These are phyloP conservation scores for Procavia capensis DNA, from an alignment of 2,113 vertebrate species.

Conservation along the genomic window DNA sequence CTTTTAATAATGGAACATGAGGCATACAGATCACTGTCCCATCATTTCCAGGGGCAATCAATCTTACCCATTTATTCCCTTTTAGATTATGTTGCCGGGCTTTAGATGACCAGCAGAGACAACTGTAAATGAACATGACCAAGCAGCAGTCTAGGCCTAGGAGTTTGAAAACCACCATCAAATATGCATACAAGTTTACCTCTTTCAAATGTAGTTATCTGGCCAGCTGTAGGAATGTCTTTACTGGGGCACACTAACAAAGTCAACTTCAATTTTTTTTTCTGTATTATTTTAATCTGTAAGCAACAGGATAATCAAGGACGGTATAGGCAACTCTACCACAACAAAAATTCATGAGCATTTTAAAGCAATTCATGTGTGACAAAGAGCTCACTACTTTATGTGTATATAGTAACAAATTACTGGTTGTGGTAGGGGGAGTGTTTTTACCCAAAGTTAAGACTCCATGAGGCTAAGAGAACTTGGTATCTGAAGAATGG, in stretches of 20 bases:
- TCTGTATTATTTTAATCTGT: conserved; percentile 6
- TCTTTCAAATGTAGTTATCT: background rate
- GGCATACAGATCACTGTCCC: background rate
- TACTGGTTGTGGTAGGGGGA: background rate
- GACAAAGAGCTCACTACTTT: background rate
- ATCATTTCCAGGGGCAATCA: background rate
- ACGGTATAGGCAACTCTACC: background rate
- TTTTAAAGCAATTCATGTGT: conserved; percentile 3
- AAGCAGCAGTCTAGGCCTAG: background rate
- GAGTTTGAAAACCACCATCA: background rate
- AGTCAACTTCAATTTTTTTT: background rate
- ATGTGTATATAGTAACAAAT: conserved; percentile 5
- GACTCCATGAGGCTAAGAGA: background rate
- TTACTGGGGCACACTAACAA: background rate
- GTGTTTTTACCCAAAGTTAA: background rate
- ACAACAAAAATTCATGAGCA: background rate
- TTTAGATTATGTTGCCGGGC: background rate
- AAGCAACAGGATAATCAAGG: conserved; percentile 14
- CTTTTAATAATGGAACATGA: conserved; percentile 10
- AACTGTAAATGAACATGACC: background rate
- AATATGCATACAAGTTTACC: background rate
- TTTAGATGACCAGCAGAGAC: background rate
- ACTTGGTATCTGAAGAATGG: background rate
- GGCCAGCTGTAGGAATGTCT: background rate
- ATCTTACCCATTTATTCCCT: background rate